A percentile compares a stretch with the other conserved stretches of the same genome.
Evolutionary conservation across 2,113 vertebrate genomes (phyloP).

Genomic region (Lathamus discolor): DNA sequence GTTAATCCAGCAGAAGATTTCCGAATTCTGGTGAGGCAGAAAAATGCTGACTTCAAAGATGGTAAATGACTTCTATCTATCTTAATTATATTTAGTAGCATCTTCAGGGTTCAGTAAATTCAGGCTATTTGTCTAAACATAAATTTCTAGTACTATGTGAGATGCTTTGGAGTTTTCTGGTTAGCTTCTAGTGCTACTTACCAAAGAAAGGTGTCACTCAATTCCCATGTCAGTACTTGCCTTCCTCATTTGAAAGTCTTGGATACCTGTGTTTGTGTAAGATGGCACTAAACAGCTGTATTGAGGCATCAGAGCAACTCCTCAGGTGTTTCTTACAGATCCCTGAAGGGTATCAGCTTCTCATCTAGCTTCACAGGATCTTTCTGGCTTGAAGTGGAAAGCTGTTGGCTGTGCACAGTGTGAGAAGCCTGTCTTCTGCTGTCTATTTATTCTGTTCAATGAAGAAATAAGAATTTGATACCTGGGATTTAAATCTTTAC

Average conservation of each 20-base stretch:
- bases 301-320: neutral
- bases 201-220: neutral
- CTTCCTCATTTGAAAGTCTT: neutral
- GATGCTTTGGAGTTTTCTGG: neutral
- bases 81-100: neutral
- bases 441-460: neutral
- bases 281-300: neutral
- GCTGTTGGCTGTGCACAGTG: accelerated
- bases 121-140: neutral
- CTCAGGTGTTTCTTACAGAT: neutral
- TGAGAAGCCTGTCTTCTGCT: neutral
- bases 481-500: neutral
- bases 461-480: neutral
- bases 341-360: neutral
- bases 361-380: neutral
- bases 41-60: constrained; percentile 82
- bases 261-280: neutral
- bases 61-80: constrained; percentile 74
- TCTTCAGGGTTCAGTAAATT: neutral
- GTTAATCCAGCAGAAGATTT: constrained; percentile 89
- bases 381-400: neutral
- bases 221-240: neutral
- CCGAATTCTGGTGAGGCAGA: constrained; percentile 80
- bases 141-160: neutral
- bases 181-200: neutral